A percentile compares a stretch with the other conserved stretches of the same genome.
Conservation (phyloP, 2,797 vertebrate genomes). For the Tauraco hartlaubi region DNA sequence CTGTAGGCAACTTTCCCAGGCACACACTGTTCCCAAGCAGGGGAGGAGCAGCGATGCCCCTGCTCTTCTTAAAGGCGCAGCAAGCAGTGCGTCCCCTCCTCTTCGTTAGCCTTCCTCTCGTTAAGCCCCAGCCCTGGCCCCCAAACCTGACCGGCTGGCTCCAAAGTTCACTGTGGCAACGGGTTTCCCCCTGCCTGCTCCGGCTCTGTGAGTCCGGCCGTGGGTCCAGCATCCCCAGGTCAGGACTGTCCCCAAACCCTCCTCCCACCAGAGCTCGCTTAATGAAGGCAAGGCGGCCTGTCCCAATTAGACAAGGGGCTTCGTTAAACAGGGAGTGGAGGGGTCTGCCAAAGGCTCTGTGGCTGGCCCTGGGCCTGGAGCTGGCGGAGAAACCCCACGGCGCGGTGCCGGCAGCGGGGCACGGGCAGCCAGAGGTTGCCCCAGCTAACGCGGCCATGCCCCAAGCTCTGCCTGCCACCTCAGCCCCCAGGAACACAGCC, state of each 20-base stretch:
- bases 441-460: accelerated
- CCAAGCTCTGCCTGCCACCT: not conserved
- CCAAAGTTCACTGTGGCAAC: not conserved
- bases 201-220: not conserved
- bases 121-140: not conserved
- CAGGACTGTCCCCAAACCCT: not conserved
- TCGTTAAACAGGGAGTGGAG: slow-evolving; percentile 44
- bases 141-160: not conserved
- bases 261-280: slow-evolving; percentile 21
- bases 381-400: slow-evolving; percentile 6
- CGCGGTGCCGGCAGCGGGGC: not conserved
- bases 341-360: slow-evolving; percentile 54
- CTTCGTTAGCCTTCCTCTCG: not conserved
- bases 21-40: slow-evolving; percentile 29
- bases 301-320: slow-evolving; percentile 65
- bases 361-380: slow-evolving; percentile 45
- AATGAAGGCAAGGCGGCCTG: slow-evolving; percentile 56
- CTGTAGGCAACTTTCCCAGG: slow-evolving; percentile 53
- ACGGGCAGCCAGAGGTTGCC: not conserved
- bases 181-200: not conserved
- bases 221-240: not conserved
- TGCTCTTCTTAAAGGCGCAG: slow-evolving; percentile 59
- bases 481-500: accelerated
- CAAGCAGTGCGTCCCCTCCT: slow-evolving; percentile 11
- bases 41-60: slow-evolving; percentile 26